A percentile compares a stretch with the other conserved stretches of the same genome.
These are phyloP conservation scores for Lepilemur septentrionalis DNA, from an alignment of 2,797 vertebrate species.

Conservation along the genomic window DNA sequence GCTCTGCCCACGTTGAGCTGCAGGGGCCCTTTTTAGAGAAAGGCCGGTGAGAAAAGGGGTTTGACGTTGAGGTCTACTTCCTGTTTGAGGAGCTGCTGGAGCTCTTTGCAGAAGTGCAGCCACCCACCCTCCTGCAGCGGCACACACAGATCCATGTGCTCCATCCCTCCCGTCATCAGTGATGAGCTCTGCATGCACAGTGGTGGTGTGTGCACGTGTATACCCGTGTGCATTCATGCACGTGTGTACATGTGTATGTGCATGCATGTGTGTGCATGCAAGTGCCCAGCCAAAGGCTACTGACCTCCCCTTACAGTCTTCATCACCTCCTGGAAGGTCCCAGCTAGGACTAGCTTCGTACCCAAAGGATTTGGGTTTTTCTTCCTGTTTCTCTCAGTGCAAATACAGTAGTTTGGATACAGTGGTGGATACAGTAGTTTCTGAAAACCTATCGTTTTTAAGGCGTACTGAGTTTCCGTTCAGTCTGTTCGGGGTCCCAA, in stretches of 20 bases:
- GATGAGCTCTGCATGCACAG: background rate
- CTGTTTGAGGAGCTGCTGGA: background rate
- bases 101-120: slow-evolving; percentile 20
- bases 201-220: background rate
- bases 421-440: background rate
- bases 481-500: background rate
- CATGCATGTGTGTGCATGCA: no score
- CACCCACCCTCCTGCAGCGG: fast-evolving
- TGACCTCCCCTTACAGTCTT: background rate
- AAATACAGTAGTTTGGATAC: no score
- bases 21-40: background rate
- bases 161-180: fast-evolving
- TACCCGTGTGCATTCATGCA: background rate
- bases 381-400: background rate
- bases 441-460: background rate
- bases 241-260: background rate
- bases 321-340: background rate
- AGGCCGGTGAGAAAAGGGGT: background rate
- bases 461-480: background rate
- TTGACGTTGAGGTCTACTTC: background rate
- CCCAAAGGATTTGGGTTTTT: background rate
- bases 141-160: background rate
- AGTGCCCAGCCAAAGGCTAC: background rate
- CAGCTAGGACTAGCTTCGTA: background rate
- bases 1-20: background rate